Conservation (phyloP, 2,888 invertebrate genomes). For the Horisme vitalbata region DNA sequence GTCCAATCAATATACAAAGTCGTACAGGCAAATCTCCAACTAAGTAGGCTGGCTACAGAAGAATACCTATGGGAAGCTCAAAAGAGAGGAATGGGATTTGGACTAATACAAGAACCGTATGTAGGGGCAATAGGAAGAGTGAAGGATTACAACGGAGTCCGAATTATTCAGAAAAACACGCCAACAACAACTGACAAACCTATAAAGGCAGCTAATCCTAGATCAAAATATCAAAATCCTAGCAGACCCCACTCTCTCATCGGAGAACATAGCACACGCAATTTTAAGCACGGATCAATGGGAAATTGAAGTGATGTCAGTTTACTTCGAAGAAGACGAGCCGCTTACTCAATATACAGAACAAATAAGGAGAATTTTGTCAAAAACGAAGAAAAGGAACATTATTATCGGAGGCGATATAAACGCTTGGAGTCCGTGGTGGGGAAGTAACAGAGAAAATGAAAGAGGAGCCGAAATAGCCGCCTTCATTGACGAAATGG, state of each 20-base stretch:
- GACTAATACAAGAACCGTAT: slow-evolving; percentile 12
- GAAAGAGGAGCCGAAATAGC: slow-evolving; percentile 22
- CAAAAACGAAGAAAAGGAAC: neutral
- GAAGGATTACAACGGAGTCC: neutral
- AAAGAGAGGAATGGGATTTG: neutral
- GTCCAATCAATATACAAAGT: too few species aligned
- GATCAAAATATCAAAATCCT: neutral
- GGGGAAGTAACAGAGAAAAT: slow-evolving; percentile 21
- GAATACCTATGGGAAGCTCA: neutral
- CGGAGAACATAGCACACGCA: too few species aligned
- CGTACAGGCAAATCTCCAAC: too few species aligned
- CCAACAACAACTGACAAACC: neutral
- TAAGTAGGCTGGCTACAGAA: neutral
- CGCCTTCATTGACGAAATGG: slow-evolving; percentile 15
- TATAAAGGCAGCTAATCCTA: slow-evolving; percentile 10
- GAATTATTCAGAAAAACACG: slow-evolving; percentile 9
- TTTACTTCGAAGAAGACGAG: neutral
- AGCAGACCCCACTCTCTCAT: neutral
- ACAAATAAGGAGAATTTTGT: too few species aligned
- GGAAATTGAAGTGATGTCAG: neutral
- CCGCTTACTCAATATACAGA: too few species aligned
- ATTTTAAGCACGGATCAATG: neutral
- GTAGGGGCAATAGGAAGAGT: too few species aligned
- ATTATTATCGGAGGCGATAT: neutral
- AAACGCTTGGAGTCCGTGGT: slow-evolving; percentile 29